Evolutionary conservation across 2,797 vertebrate genomes (phyloP).

Genomic region (Propithecus deckenii): DNA sequence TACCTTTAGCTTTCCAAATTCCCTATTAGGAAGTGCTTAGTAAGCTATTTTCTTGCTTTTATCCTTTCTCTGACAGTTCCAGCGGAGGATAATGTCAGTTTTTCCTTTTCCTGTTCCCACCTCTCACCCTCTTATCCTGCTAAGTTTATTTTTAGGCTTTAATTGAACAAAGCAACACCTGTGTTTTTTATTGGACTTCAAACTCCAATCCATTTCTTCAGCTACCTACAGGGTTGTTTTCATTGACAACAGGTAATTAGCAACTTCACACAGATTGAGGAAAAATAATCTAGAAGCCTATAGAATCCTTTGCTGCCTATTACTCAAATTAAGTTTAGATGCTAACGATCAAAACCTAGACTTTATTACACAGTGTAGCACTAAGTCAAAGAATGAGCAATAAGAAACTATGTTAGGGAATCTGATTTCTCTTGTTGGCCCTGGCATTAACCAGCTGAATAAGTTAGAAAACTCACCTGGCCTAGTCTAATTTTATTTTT

Average conservation of each 20-base stretch:
- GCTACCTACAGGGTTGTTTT: constrained; percentile 67
- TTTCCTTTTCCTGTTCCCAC: not conserved
- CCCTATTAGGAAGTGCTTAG: constrained; percentile 25
- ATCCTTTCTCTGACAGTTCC: not conserved
- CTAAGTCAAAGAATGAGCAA: not conserved
- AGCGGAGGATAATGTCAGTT: not conserved
- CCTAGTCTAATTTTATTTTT: not conserved
- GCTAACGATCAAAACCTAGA: constrained; percentile 39
- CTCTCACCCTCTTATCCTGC: constrained; percentile 60
- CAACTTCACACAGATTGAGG: constrained; percentile 55
- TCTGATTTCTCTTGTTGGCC: not conserved
- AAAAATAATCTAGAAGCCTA: not conserved
- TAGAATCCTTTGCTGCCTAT: not conserved
- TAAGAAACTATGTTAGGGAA: not conserved
- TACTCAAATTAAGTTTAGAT: constrained; percentile 34
- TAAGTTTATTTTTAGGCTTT: constrained; percentile 55
- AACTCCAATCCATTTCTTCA: constrained; percentile 68
- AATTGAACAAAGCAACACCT: constrained; percentile 77
- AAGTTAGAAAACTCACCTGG: not conserved
- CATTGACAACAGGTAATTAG: constrained; percentile 74
- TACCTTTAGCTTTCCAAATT: not conserved
- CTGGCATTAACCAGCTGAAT: not conserved
- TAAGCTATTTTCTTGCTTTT: constrained; percentile 6
- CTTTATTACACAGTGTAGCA: not conserved
- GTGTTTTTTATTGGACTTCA: constrained; percentile 69